phyloP scores from a whole-genome alignment of 1,140 invertebrate genomes.

The Odontomachus brunneus region DNA sequence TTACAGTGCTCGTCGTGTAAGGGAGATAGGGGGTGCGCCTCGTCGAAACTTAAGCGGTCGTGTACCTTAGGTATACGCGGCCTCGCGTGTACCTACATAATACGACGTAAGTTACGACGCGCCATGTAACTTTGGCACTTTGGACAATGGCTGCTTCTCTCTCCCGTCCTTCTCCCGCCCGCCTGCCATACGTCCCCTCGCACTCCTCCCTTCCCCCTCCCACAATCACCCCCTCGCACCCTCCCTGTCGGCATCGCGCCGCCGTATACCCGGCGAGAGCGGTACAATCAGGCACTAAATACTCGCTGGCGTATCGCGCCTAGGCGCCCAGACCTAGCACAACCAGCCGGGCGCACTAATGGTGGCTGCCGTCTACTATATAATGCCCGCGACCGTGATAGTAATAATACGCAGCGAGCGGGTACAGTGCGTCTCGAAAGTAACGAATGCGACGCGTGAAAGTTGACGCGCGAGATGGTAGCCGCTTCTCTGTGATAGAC shows the following conservation, averaged over 20 bases:
- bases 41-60: conserved; percentile 76
- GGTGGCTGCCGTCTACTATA: conserved; percentile 60
- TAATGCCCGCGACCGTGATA: conserved; percentile 57
- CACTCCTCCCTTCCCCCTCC: background rate
- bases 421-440: conserved; percentile 54
- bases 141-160: conserved; percentile 77
- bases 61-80: conserved; percentile 73
- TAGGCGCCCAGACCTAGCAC: conserved; percentile 51
- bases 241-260: conserved; percentile 23
- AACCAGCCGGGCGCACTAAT: conserved; percentile 54
- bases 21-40: conserved; percentile 72
- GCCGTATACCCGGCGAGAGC: conserved; percentile 35
- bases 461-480: too few relatives aligned
- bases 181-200: background rate
- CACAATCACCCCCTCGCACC: background rate
- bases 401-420: conserved; percentile 57
- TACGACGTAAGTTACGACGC: conserved; percentile 76
- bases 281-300: conserved; percentile 68
- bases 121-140: conserved; percentile 78
- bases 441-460: background rate
- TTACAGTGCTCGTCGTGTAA: conserved; percentile 73
- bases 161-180: conserved; percentile 20
- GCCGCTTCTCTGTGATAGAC: too few relatives aligned
- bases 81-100: conserved; percentile 75
- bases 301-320: conserved; percentile 64